phyloP scores from a whole-genome alignment of 2,888 invertebrate species.

The Plutella xylostella region DNA sequence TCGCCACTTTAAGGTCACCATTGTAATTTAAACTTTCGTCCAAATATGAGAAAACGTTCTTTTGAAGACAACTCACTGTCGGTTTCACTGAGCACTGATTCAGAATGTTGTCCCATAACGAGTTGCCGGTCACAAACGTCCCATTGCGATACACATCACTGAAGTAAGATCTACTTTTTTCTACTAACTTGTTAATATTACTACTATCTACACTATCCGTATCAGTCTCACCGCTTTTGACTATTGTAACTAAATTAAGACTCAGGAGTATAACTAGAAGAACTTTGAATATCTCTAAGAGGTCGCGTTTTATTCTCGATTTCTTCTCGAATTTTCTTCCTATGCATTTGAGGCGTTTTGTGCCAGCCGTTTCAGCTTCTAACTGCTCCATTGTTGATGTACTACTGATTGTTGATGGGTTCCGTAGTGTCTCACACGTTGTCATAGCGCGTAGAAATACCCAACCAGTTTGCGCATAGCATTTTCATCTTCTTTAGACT shows the following conservation, averaged over 20 bases:
- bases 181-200: conserved; percentile 23
- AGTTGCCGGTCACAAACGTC: conserved; percentile 71
- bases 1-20: conserved; percentile 75
- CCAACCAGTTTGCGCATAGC: neutral
- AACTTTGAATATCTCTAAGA: conserved; percentile 30
- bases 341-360: conserved; percentile 11
- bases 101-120: conserved; percentile 79
- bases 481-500: neutral
- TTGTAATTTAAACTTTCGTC: conserved; percentile 73
- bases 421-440: too few species aligned
- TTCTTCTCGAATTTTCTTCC: conserved; percentile 16
- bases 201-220: conserved; percentile 13
- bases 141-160: conserved; percentile 55
- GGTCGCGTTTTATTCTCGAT: conserved; percentile 22
- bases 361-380: conserved; percentile 18
- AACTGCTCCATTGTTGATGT: conserved; percentile 36
- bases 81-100: conserved; percentile 76
- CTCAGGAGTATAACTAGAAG: conserved; percentile 33
- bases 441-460: too few species aligned
- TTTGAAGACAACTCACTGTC: conserved; percentile 80
- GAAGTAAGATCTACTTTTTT: conserved; percentile 40
- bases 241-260: conserved; percentile 22
- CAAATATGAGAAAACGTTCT: conserved; percentile 80
- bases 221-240: conserved; percentile 28
- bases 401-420: conserved; percentile 34